Conservation (phyloP, 2,797 vertebrate genomes). For the Neosilurus hyrtlii region DNA sequence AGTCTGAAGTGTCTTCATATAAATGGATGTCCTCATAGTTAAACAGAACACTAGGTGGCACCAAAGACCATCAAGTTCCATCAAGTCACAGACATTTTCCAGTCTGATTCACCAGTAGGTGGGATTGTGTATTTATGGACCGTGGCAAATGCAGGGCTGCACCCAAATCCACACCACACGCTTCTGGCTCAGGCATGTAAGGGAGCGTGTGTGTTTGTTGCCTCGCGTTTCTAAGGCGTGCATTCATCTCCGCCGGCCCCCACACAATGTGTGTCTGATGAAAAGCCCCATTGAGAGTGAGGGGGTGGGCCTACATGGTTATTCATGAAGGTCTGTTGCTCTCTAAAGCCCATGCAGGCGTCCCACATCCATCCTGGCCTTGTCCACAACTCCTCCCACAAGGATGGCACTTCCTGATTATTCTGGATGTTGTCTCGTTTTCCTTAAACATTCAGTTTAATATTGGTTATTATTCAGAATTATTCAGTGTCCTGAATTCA, state of each 20-base stretch:
- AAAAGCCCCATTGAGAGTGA: slow-evolving; percentile 39
- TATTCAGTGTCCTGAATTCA: background rate
- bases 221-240: slow-evolving; percentile 32
- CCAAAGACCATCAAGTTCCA: slow-evolving; percentile 26
- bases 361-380: background rate
- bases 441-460: background rate
- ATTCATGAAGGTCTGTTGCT: slow-evolving; percentile 42
- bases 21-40: background rate
- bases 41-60: slow-evolving; percentile 49
- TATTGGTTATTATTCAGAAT: background rate
- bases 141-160: slow-evolving; percentile 32
- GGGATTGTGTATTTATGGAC: slow-evolving; percentile 26
- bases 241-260: slow-evolving; percentile 27
- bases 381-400: background rate
- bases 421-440: background rate
- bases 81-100: background rate
- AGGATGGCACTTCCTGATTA: background rate
- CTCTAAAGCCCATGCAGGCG: background rate
- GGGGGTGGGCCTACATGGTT: slow-evolving; percentile 34
- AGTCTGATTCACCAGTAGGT: slow-evolving; percentile 5
- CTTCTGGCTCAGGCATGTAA: slow-evolving; percentile 24
- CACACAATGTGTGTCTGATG: slow-evolving; percentile 25
- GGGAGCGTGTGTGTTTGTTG: slow-evolving; percentile 1
- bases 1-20: background rate
- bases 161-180: slow-evolving; percentile 9